Conservation (phyloP, 2,113 vertebrate genomes). For the Ramphastos sulfuratus region DNA sequence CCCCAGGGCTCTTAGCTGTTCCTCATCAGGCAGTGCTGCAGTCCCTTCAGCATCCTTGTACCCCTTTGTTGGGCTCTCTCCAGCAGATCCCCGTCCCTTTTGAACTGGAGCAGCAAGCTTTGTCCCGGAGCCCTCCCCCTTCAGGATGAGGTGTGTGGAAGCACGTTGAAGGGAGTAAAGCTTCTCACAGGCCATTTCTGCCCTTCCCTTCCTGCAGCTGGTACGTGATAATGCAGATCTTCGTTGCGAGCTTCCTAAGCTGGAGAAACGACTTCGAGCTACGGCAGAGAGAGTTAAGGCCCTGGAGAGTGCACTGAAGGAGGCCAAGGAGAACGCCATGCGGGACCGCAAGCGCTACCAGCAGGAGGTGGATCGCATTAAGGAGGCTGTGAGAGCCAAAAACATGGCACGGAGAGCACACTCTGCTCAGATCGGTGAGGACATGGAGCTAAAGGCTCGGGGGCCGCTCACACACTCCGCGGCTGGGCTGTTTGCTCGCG, state of each 20-base stretch:
- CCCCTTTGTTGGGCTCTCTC: no score
- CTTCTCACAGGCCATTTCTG: neutral
- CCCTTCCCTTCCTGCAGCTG: constrained; percentile 71
- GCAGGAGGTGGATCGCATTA: constrained; percentile 96
- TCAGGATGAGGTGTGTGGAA: neutral
- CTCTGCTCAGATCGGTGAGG: constrained; percentile 89
- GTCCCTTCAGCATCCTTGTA: no score
- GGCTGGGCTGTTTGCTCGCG: neutral
- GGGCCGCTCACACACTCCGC: neutral
- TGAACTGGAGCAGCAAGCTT: neutral
- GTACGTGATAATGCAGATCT: constrained; percentile 94
- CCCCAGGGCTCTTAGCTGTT: no score
- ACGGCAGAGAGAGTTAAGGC: constrained; percentile 91
- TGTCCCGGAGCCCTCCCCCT: neutral
- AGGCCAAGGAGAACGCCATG: constrained; percentile 92
- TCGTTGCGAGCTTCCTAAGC: constrained; percentile 93
- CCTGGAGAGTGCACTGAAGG: constrained; percentile 90
- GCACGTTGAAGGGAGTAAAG: neutral
- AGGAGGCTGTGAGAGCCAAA: constrained; percentile 91
- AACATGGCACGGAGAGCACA: constrained; percentile 89
- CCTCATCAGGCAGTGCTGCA: no score
- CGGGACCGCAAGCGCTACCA: constrained; percentile 93
- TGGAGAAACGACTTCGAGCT: constrained; percentile 91
- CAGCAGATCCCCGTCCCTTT: no score
- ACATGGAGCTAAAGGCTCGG: neutral